phyloP scores from a whole-genome alignment of 2,888 invertebrate species.

The Drosophila falleni region DNA sequence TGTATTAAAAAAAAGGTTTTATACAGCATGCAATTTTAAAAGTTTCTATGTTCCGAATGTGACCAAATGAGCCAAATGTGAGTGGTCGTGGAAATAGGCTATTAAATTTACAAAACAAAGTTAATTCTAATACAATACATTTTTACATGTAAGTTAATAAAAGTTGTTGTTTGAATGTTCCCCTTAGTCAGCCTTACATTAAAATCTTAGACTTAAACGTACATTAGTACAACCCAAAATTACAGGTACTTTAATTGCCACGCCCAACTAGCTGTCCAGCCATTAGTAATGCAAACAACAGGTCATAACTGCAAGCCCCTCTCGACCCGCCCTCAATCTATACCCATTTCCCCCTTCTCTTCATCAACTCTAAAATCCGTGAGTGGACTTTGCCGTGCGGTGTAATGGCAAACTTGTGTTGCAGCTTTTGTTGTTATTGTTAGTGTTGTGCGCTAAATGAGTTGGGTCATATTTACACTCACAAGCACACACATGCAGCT shows the following conservation, averaged over 20 bases:
- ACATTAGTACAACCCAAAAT: constrained; percentile 15
- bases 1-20: too few species aligned
- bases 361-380: constrained; percentile 20
- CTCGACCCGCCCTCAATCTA: not conserved
- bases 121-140: too few species aligned
- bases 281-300: constrained; percentile 63
- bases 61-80: too few species aligned
- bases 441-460: constrained; percentile 57
- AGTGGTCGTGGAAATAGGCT: too few species aligned
- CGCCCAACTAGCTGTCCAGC: constrained; percentile 47
- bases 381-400: constrained; percentile 47
- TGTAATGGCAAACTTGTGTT: constrained; percentile 62
- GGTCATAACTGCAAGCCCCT: constrained; percentile 55
- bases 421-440: constrained; percentile 24
- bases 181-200: not conserved
- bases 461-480: constrained; percentile 51
- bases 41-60: not conserved
- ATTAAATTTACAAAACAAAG: too few species aligned
- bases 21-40: not conserved
- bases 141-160: too few species aligned
- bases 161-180: not conserved
- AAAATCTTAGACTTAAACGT: not conserved
- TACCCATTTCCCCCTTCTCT: not conserved
- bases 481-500: constrained; percentile 9
- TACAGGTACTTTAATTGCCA: constrained; percentile 58